Percentiles rank a stretch among this genome's conserved stretches.
Conservation (phyloP, 2,113 vertebrate genomes). For the Hymenochirus boettgeri region DNA sequence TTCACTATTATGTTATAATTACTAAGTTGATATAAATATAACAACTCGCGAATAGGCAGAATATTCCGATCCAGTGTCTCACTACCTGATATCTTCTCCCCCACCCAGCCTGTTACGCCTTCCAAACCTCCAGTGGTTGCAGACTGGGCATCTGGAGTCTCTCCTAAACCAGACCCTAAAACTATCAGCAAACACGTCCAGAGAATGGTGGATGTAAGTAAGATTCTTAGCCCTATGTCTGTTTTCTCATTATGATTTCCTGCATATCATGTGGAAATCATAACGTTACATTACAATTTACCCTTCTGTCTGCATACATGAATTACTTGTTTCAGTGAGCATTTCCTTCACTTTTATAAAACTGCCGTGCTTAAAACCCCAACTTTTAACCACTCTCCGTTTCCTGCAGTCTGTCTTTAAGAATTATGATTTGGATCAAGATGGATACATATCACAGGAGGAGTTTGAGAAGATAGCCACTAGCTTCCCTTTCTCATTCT, state of each 20-base stretch:
- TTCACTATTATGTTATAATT: too few species aligned
- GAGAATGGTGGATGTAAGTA: conserved; percentile 94
- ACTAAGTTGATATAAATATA: too few species aligned
- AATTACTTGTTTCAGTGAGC: too few species aligned
- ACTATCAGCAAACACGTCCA: conserved; percentile 94
- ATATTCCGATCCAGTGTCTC: too few species aligned
- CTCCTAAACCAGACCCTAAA: conserved; percentile 89
- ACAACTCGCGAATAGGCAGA: too few species aligned
- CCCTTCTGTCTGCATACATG: too few species aligned
- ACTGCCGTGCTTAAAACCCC: too few species aligned
- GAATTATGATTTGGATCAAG: conserved; percentile 91
- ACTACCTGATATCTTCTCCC: too few species aligned
- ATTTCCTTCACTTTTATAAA: too few species aligned
- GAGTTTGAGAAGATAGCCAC: conserved; percentile 95
- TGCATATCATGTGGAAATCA: not conserved
- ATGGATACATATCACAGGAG: conserved; percentile 91
- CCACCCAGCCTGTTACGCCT: conserved; percentile 80
- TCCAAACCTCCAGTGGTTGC: conserved; percentile 84
- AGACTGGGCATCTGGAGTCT: conserved; percentile 88
- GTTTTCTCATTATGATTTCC: not conserved
- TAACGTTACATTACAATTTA: too few species aligned
- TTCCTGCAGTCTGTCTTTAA: conserved; percentile 86
- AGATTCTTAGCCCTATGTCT: not conserved
- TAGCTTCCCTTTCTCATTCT: conserved; percentile 94
- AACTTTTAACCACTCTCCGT: not conserved